Evolutionary conservation across 2,888 invertebrate species (phyloP), one percentile per base, ranked within the genome.

Genomic region (Scrobipalpa atriplicella): DNA sequence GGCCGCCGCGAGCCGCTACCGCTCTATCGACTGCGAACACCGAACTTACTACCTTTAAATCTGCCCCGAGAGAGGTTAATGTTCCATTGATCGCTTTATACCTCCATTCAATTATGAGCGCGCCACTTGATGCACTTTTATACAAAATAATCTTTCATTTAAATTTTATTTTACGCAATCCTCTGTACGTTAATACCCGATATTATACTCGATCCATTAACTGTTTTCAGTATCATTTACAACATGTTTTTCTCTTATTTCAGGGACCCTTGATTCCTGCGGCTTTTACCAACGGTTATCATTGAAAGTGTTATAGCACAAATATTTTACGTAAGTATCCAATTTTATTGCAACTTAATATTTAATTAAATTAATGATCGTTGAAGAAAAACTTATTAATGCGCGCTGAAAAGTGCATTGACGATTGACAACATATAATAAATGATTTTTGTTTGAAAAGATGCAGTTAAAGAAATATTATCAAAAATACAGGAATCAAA

Each of bases 271-370:
- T 98, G 95, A 98, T 98, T 95, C 98, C 98, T 94, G 98, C 98
- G 94, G 98, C 98, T 94, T 98, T 98, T 94, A 98, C 98, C 95
- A 98, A 98, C 95, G 98, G 98, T 94, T 98, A 98, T 95, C 98
- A 98, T 96, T 97, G 96, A 97, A 94, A 94, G 94, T 89, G 90
- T 91, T 87, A 83, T 88, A 92, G 91, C 90, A 92, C 90, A 92
- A 91, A 90, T 89, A 89, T 87, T 90, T 87, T 86, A 90, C 89
- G 93, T 93, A 78, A 93, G 93, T 93, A 92, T 86, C 81, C 16
- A 62, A 21, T 82, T 82, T 86, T 83, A 81, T 81, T 79, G 73
- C 74, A 69, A 72, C 83, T 77, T 85, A 87, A 87, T 87, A 88
- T 85, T 88, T 84, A 80, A 80, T 87, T 84, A 79, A 47, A 47